A percentile compares a stretch with the other conserved stretches of the same genome.
These are phyloP conservation scores for Stenoptilia bipunctidactyla DNA, from an alignment of 2,888 invertebrate genomes.

Conservation along the genomic window DNA sequence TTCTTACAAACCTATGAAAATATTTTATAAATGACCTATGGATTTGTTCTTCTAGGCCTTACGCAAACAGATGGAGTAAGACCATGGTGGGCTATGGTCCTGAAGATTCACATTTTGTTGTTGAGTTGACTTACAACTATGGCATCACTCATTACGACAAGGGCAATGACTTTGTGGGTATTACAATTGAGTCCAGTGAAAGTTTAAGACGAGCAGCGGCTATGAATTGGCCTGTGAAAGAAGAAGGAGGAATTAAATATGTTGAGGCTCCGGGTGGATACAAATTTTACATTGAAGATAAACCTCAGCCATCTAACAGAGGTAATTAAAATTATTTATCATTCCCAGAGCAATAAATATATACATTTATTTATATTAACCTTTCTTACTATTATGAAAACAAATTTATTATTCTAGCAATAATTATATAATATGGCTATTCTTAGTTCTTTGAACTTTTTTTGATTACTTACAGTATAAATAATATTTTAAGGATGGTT, in stretches of 20 bases:
- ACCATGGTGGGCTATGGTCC: constrained; percentile 99
- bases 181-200: constrained; percentile 86
- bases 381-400: too few species aligned
- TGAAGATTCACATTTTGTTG: constrained; percentile 94
- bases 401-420: too few species aligned
- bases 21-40: too few species aligned
- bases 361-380: too few species aligned
- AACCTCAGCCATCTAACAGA: constrained; percentile 75
- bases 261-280: constrained; percentile 94
- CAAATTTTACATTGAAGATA: constrained; percentile 83
- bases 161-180: constrained; percentile 93
- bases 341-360: too few species aligned
- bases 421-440: too few species aligned
- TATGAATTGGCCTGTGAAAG: constrained; percentile 79
- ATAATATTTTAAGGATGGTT: too few species aligned
- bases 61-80: constrained; percentile 98
- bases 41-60: constrained; percentile 82
- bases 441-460: too few species aligned
- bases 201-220: constrained; percentile 79
- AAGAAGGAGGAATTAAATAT: constrained; percentile 73
- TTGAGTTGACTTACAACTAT: constrained; percentile 98
- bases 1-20: too few species aligned
- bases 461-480: too few species aligned
- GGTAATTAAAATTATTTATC: constrained; percentile 50
- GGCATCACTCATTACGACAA: constrained; percentile 87